Conservation (phyloP, 2,888 invertebrate genomes). For the Hypomecis atomaria region DNA sequence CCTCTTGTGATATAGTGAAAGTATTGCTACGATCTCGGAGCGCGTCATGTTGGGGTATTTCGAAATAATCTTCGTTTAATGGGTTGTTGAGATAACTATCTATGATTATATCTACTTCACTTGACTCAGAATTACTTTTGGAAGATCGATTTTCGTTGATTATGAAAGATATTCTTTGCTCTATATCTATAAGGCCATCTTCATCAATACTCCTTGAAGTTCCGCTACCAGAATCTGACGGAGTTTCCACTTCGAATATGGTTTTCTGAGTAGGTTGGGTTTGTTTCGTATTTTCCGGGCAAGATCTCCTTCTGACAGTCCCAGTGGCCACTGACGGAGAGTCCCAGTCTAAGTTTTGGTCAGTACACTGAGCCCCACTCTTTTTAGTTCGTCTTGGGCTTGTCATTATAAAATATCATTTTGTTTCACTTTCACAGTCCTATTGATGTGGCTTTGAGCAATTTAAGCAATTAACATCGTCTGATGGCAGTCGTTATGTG, state of each 20-base stretch:
- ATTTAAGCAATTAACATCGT: slow-evolving; percentile 56
- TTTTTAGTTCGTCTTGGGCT: slow-evolving; percentile 81
- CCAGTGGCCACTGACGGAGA: slow-evolving; percentile 89
- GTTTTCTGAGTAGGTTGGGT: slow-evolving; percentile 56
- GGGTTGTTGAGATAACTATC: slow-evolving; percentile 69
- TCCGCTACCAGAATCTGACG: slow-evolving; percentile 76
- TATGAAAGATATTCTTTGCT: slow-evolving; percentile 79
- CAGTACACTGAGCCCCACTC: slow-evolving; percentile 68
- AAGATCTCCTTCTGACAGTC: slow-evolving; percentile 87
- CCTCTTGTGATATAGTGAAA: slow-evolving; percentile 64
- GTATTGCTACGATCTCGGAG: slow-evolving; percentile 69
- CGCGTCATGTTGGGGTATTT: slow-evolving; percentile 58
- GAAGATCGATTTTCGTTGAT: slow-evolving; percentile 80
- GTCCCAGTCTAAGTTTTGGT: slow-evolving; percentile 87
- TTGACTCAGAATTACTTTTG: slow-evolving; percentile 77
- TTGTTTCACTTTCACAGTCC: slow-evolving; percentile 53
- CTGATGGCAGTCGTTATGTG: slow-evolving; percentile 45
- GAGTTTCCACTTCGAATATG: slow-evolving; percentile 72
- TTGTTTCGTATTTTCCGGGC: slow-evolving; percentile 69
- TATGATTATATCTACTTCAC: slow-evolving; percentile 74
- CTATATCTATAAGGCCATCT: slow-evolving; percentile 73
- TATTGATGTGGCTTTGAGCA: slow-evolving; percentile 35
- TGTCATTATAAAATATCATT: slow-evolving; percentile 78
- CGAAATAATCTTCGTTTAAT: slow-evolving; percentile 56
- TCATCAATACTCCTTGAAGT: slow-evolving; percentile 71